These are phyloP conservation scores for Simalia tracyae DNA, from an alignment of 2,797 vertebrate species.

Conservation along the genomic window DNA sequence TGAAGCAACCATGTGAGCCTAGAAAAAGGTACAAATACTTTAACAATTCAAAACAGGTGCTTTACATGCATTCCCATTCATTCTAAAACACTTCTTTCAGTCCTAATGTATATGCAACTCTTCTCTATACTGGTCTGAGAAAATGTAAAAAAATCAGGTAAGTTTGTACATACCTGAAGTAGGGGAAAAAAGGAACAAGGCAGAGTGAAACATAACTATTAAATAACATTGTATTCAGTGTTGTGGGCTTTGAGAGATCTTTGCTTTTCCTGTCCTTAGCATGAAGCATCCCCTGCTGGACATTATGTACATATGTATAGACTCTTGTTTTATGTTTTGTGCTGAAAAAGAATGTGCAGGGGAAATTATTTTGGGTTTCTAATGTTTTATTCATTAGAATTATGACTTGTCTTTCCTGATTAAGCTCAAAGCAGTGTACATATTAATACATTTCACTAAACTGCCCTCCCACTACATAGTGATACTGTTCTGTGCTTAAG, in stretches of 20 bases:
- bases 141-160: background rate
- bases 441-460: background rate
- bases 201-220: background rate
- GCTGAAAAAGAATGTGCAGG: background rate
- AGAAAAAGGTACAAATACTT: background rate
- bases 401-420: background rate
- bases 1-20: background rate
- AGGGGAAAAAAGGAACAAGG: background rate
- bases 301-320: background rate
- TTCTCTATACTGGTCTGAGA: background rate
- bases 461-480: background rate
- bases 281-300: background rate
- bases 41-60: background rate
- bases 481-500: background rate
- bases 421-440: background rate
- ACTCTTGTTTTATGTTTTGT: background rate
- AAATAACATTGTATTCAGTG: background rate
- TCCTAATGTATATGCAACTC: background rate
- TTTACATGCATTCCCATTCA: background rate
- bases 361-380: background rate
- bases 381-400: background rate
- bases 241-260: background rate
- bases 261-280: background rate
- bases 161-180: background rate
- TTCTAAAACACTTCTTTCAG: background rate